These are phyloP conservation scores for roundworm (Caenorhabditis elegans) DNA, from an alignment of 1,140 invertebrate genomes.

Conservation along the genomic window WBcel235 BX284604.4:16865001-16865500, in stretches of 20 bases:
- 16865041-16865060: not conserved
- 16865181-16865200: slow-evolving; percentile 99
- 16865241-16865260: not conserved
- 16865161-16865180: slow-evolving; percentile 89
- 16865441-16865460: too few relatives aligned
- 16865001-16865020: too few relatives aligned
- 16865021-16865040: too few relatives aligned
- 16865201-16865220: slow-evolving; percentile 69
- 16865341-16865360: too few relatives aligned
- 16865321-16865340: too few relatives aligned
- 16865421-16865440: too few relatives aligned
- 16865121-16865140: not conserved
- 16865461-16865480: too few relatives aligned
- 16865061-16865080: not conserved
- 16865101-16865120: not conserved
- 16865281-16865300: not conserved
- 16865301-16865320: not conserved
- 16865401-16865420: too few relatives aligned
- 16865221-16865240: slow-evolving; percentile 4
- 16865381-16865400: too few relatives aligned
- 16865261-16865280: not conserved
- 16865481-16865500: too few relatives aligned
- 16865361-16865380: too few relatives aligned
- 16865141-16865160: slow-evolving; percentile 99
- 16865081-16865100: too few relatives aligned